Evolutionary conservation across 1,140 invertebrate genomes (phyloP).

Genomic region (Plectrocnemia conspersa): DNA sequence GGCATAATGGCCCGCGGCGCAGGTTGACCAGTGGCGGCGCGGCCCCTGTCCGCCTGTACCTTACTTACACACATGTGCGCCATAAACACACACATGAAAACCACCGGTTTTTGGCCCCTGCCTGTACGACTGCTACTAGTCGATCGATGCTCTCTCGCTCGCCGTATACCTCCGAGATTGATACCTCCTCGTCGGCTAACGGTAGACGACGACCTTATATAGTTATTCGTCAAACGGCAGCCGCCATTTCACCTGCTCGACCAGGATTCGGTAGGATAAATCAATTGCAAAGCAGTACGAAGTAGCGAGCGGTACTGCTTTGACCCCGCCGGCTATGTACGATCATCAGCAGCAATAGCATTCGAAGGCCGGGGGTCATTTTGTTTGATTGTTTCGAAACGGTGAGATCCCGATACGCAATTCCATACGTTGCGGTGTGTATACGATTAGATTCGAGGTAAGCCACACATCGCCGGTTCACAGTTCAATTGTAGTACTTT

Average conservation of each 20-base stretch:
- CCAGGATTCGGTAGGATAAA: not conserved
- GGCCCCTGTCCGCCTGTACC: slow-evolving; percentile 10
- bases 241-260: not conserved
- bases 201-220: not conserved
- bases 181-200: not conserved
- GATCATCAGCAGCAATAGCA: not conserved
- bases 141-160: slow-evolving; percentile 1
- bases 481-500: no score
- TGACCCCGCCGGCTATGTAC: not conserved
- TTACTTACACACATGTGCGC: no score
- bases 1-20: slow-evolving; percentile 6
- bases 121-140: not conserved
- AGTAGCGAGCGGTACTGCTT: no score
- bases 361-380: not conserved
- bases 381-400: slow-evolving; percentile 9
- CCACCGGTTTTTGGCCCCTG: slow-evolving; percentile 13
- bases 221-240: not conserved
- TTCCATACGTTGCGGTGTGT: no score
- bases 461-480: no score
- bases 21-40: no score
- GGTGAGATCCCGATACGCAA: no score
- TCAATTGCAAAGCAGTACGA: slow-evolving; percentile 8
- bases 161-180: not conserved
- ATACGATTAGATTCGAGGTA: no score
- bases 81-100: no score